These are phyloP conservation scores for Hyperoplus immaculatus DNA, from an alignment of 2,797 vertebrate genomes.

Conservation along the genomic window DNA sequence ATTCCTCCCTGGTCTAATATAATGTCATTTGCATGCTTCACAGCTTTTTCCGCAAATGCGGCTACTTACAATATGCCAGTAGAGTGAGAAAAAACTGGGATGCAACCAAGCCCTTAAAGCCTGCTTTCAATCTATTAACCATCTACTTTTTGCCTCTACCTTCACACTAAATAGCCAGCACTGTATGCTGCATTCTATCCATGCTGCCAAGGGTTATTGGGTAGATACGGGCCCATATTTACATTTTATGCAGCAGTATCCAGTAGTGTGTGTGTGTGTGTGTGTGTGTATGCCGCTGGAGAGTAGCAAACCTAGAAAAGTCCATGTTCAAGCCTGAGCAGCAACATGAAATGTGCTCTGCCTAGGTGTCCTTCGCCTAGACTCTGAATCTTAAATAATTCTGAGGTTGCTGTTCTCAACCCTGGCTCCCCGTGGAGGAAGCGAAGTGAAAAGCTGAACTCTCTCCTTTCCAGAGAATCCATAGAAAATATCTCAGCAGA, in stretches of 20 bases:
- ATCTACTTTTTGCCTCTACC: constrained; percentile 21
- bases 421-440: constrained; percentile 35
- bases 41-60: constrained; percentile 66
- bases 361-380: constrained; percentile 29
- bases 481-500: constrained; percentile 43
- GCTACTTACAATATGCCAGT: constrained; percentile 59
- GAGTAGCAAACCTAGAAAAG: constrained; percentile 23
- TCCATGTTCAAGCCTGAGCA: constrained; percentile 20
- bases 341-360: constrained; percentile 24
- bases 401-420: constrained; percentile 27
- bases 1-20: constrained; percentile 57
- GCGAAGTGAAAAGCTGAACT: constrained; percentile 42
- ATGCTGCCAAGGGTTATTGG: constrained; percentile 35
- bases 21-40: constrained; percentile 72
- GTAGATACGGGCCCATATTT: constrained; percentile 30
- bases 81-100: constrained; percentile 44
- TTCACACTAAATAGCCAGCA: constrained; percentile 2
- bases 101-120: constrained; percentile 18
- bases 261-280: not conserved
- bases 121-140: constrained; percentile 48
- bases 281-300: not conserved
- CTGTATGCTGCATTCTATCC: constrained; percentile 19
- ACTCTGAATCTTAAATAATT: constrained; percentile 50
- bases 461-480: constrained; percentile 42
- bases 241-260: constrained; percentile 19